Evolutionary conservation across 2,113 vertebrate species (phyloP).

Genomic region (Steatornis caripensis): DNA sequence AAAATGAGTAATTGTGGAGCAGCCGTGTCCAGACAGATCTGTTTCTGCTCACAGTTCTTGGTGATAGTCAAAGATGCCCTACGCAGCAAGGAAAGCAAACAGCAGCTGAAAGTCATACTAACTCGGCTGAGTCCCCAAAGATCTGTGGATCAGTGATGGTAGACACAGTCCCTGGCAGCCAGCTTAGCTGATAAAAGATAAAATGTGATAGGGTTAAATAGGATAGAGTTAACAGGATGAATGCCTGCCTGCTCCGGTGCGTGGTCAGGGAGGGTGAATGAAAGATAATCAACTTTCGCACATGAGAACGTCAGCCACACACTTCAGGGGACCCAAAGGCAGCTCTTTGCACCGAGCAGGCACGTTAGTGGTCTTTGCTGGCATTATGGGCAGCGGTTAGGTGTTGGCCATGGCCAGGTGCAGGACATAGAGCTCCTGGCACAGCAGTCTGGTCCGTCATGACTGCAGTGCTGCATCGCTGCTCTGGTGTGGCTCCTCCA

Average conservation of each 20-base stretch:
- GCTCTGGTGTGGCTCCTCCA: neutral
- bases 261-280: neutral
- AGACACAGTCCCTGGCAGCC: neutral
- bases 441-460: rapidly evolving
- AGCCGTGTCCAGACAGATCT: neutral
- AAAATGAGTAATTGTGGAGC: conserved; percentile 46
- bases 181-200: neutral
- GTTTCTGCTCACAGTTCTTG: neutral
- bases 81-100: neutral
- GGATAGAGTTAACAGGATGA: neutral
- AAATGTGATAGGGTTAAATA: neutral
- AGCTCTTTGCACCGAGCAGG: neutral
- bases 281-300: no score
- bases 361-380: neutral
- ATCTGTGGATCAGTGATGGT: neutral
- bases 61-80: neutral
- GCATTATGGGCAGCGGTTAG: neutral
- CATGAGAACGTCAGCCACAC: neutral
- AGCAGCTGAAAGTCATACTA: neutral
- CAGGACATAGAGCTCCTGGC: neutral
- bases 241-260: neutral
- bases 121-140: neutral
- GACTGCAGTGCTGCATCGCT: neutral
- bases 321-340: neutral
- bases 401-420: neutral